These are phyloP conservation scores for Noctuana brunneofusca DNA, from an alignment of 2,888 invertebrate species.

Conservation along the genomic window DNA sequence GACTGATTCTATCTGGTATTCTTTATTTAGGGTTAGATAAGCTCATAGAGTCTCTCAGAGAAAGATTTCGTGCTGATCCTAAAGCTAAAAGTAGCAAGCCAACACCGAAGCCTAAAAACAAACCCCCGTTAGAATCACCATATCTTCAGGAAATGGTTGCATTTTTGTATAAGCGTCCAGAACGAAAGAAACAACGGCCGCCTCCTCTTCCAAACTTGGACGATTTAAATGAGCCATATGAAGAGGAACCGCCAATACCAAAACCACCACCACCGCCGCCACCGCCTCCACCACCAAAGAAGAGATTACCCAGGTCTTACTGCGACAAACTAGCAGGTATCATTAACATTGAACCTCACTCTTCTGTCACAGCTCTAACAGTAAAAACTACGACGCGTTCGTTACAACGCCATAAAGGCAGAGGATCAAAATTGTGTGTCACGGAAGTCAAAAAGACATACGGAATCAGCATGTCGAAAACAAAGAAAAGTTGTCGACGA, in stretches of 20 bases:
- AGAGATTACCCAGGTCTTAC: conserved; percentile 53
- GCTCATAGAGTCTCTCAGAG: conserved; percentile 53
- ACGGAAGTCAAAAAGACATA: conserved; percentile 59
- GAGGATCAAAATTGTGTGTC: conserved; percentile 48
- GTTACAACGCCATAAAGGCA: conserved; percentile 42
- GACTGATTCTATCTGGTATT: conserved; percentile 64
- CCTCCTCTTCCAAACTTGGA: conserved; percentile 65
- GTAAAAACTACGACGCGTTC: conserved; percentile 46
- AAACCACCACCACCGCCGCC: conserved; percentile 59
- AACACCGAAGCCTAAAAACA: conserved; percentile 51
- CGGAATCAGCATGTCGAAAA: conserved; percentile 55
- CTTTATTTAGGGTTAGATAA: conserved; percentile 64
- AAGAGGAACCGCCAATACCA: conserved; percentile 56
- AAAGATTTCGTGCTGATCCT: conserved; percentile 57
- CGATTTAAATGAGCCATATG: conserved; percentile 62
- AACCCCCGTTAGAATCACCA: conserved; percentile 55
- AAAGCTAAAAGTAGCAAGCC: conserved; percentile 37
- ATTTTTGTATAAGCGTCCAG: conserved; percentile 52
- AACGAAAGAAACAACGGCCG: conserved; percentile 48
- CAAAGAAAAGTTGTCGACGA: conserved; percentile 42
- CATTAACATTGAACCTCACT: conserved; percentile 48
- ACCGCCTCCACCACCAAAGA: conserved; percentile 68
- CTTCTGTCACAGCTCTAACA: conserved; percentile 44
- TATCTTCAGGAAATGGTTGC: conserved; percentile 65
- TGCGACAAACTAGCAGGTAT: conserved; percentile 67